Base-by-base conservation (phyloP, 2,113 vertebrate genomes). In the Rhea americana region DNA sequence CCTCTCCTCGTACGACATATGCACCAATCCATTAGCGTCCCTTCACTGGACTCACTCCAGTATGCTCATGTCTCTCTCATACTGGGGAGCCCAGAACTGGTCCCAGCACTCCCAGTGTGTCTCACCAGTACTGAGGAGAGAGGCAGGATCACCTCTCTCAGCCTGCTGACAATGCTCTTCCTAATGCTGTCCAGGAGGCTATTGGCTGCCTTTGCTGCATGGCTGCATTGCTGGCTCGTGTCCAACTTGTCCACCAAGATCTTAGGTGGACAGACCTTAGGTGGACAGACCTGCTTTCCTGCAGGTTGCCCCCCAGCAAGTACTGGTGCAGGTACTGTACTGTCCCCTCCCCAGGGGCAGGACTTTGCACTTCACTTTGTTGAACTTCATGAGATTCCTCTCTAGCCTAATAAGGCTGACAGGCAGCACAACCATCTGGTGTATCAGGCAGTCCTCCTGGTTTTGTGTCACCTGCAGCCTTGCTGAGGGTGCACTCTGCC, bases 161-260 rank as follows among this genome's bases (percentile, higher is more conserved):
- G n/a, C 26, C 19, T 59, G 9, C 9, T 51, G 67, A 1, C 26
- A 41, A 28, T 67, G 7, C 41, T 67, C 28, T 41, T 19, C n/a
- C 22, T 24, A 13, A 9, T 26, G 8, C 15, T 82, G 14, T 21
- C 28, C 43, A 89, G 32, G 37, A 61, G 7, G 28, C 7, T 18
- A 24, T 14, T 81, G 11, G 9, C 19, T 28, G 12, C 16, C 58
- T 48, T 20, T 45, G 4, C 22, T n/a, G 11, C 43, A 74, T 48
- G 37, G n/a, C 7, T 2, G 4, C 25, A 4, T 6, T 39, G 14
- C 6, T 84, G 17, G 4, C 32, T 89, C 13, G 1, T 0, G 0
- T 63, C 24, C 66, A 58, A 16, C 30, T 28, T 58, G 47, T 53
- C 19, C 17, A 25, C 5, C 39, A 62, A 35, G 35, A 35, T 35